Base-by-base conservation (phyloP, 1,140 invertebrate species). In the Anastrepha obliqua region DNA sequence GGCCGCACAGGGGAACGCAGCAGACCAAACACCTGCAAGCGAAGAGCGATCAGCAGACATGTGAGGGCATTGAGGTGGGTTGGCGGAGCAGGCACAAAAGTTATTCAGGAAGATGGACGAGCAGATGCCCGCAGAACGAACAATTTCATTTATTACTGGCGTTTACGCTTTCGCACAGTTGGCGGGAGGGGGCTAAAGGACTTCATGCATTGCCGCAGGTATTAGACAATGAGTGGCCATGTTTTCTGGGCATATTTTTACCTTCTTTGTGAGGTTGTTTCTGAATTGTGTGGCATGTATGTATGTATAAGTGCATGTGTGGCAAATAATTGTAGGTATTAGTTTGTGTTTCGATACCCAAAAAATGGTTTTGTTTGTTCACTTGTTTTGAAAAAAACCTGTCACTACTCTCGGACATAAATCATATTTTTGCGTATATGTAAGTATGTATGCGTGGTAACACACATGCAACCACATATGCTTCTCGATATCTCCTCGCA, bases 71-170 rank as follows among this genome's bases (percentile, higher is more conserved):
- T 47, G 39, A 44, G 51, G 11, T 55, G 51, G 6, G 51, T 55
- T 55, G 39, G 67, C 39, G 67, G 60, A n/a, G 4, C 42, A 74
- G 67, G 42, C 44, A 55, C 51, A 55, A 8, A 55, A 8, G 51
- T 55, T 44, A 39, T 42, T 47, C 67, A 74, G 67, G 0, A 47
- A 47, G 13, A 74, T 42, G 42, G 67, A 74, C 67, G 67, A 74
- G 67, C 67, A 74, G 67, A 74, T 74, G 67, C 67, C 67, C 67
- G 42, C 67, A 74, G 39, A 74, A 74, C 67, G 67, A 74, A 74
- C 67, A 74, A 74, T 74, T 74, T 74, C 67, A 74, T 74, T 74
- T 74, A 74, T 74, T 74, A 74, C 67, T 39, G 11, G 15, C 67
- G 15, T 74, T 74, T 74, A 74, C 39, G 67, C 11, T 44, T 47